Evolutionary conservation across 2,888 invertebrate species (phyloP).

Genomic region (Xanthorhoe designata): DNA sequence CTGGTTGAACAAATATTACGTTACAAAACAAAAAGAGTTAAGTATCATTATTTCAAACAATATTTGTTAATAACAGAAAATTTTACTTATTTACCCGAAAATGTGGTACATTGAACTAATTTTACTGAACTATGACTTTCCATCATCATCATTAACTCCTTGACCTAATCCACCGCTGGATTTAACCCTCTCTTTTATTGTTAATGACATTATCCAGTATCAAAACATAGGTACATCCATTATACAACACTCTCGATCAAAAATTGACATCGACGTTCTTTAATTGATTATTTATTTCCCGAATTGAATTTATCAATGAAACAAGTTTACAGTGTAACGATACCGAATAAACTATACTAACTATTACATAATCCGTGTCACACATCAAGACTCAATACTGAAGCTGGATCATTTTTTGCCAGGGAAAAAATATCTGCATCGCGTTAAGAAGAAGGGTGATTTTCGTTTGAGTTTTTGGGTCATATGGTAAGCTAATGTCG

Average conservation of each 20-base stretch:
- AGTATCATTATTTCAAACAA: too few species aligned
- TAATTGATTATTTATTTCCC: constrained; percentile 25
- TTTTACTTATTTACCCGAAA: too few species aligned
- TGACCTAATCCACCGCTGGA: too few species aligned
- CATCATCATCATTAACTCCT: too few species aligned
- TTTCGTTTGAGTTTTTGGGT: constrained; percentile 30
- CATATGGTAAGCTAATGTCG: constrained; percentile 62
- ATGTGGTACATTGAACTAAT: too few species aligned
- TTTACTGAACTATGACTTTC: too few species aligned
- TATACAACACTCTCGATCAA: constrained; percentile 16
- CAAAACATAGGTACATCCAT: neutral
- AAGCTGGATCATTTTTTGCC: constrained; percentile 14
- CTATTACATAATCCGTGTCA: constrained; percentile 14
- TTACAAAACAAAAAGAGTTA: too few species aligned
- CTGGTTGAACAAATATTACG: too few species aligned
- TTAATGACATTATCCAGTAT: neutral
- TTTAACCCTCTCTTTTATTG: too few species aligned
- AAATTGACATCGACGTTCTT: constrained; percentile 18
- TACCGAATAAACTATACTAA: constrained; percentile 24
- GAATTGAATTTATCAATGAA: constrained; percentile 31
- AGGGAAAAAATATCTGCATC: constrained; percentile 35
- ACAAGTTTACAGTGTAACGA: constrained; percentile 34
- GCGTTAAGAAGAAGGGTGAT: constrained; percentile 17
- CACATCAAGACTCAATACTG: constrained; percentile 22
- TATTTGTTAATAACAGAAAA: too few species aligned